phyloP scores from a whole-genome alignment of 2,797 vertebrate species.

The Galaxias olidus region DNA sequence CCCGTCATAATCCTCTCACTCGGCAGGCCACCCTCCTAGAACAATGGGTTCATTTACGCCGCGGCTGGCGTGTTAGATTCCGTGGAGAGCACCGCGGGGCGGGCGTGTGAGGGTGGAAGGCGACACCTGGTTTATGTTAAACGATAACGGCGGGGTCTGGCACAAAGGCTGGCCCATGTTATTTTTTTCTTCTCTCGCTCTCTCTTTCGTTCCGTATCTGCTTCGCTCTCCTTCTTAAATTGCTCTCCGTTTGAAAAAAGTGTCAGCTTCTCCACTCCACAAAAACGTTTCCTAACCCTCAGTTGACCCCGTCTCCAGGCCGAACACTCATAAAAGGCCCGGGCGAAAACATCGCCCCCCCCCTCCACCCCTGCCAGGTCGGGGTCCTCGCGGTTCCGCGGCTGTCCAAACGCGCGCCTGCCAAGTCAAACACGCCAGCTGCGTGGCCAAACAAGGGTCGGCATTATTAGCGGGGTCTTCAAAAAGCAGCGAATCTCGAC shows the following conservation, averaged over 20 bases:
- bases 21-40: constrained; percentile 51
- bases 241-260: constrained; percentile 9
- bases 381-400: constrained; percentile 14
- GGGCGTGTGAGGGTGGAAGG: too few species aligned
- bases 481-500: constrained; percentile 16
- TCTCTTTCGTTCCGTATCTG: neutral
- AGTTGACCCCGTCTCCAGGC: constrained; percentile 14
- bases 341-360: neutral
- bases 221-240: neutral
- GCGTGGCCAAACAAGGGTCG: constrained; percentile 38
- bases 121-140: too few species aligned
- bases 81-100: too few species aligned
- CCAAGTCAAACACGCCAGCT: constrained; percentile 47
- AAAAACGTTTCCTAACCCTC: constrained; percentile 19
- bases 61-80: neutral
- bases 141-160: too few species aligned
- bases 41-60: constrained; percentile 72
- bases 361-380: constrained; percentile 7
- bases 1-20: constrained; percentile 73
- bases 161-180: neutral
- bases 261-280: constrained; percentile 7
- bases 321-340: constrained; percentile 14
- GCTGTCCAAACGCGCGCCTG: constrained; percentile 23
- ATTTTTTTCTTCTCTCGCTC: neutral
- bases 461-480: constrained; percentile 38